Evolutionary conservation across 2,113 vertebrate genomes (phyloP).

Genomic region (Anolis sagrei): DNA sequence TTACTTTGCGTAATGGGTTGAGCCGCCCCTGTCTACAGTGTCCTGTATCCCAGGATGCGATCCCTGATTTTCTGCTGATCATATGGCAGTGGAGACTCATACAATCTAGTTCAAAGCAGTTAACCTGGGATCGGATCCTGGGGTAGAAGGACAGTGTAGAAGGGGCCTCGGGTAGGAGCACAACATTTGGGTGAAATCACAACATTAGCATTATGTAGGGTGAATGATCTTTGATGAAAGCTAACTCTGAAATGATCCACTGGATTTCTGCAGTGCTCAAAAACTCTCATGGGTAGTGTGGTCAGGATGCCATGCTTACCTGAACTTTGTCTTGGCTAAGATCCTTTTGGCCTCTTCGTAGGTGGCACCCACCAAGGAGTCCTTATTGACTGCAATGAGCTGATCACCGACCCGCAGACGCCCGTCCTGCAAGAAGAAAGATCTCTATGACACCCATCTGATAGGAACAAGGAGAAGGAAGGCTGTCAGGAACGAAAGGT

Average conservation of each 20-base stretch:
- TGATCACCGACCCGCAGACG: conserved; percentile 88
- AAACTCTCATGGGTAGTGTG: not conserved
- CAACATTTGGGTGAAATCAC: not conserved
- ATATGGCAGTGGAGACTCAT: too few species aligned
- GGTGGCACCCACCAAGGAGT: conserved; percentile 89
- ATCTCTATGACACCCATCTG: not conserved
- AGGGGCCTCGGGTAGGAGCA: not conserved
- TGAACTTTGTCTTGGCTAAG: conserved; percentile 84
- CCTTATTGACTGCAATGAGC: conserved; percentile 89
- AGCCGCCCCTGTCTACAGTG: too few species aligned
- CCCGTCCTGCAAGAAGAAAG: conserved; percentile 80
- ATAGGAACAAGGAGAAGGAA: too few species aligned
- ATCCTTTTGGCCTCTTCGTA: conserved; percentile 88
- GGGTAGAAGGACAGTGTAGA: too few species aligned
- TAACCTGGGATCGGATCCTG: too few species aligned
- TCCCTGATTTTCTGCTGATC: too few species aligned
- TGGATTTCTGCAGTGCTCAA: not conserved
- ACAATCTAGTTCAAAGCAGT: too few species aligned
- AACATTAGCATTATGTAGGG: not conserved
- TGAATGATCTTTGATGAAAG: not conserved
- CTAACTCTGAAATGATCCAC: not conserved
- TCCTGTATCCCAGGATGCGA: too few species aligned
- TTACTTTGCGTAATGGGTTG: too few species aligned
- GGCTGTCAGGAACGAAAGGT: not conserved
- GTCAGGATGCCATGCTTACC: conserved; percentile 65